These are phyloP conservation scores for Salticus scenicus DNA, from an alignment of 2,888 invertebrate genomes.

Conservation along the genomic window DNA sequence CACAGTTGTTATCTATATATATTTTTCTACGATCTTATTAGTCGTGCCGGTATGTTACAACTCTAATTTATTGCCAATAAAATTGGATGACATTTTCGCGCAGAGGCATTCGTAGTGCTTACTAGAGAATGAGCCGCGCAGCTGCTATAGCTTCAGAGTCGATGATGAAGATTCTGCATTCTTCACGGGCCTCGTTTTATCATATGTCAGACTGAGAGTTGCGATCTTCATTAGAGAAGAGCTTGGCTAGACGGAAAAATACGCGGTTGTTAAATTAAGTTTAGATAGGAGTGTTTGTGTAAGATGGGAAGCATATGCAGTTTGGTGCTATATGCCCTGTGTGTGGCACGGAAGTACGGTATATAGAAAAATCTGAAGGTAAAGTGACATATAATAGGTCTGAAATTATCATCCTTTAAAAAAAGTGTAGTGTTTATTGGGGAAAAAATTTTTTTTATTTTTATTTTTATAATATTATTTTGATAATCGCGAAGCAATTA, in stretches of 20 bases:
- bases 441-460: no score
- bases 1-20: neutral
- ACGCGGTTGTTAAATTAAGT: neutral
- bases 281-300: neutral
- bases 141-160: neutral
- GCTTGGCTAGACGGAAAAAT: neutral
- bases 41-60: neutral
- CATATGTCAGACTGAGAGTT: neutral
- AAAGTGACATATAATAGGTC: no score
- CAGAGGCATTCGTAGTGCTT: neutral
- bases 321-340: no score
- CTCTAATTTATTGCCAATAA: neutral
- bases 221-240: neutral
- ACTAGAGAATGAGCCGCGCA: neutral
- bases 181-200: neutral
- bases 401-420: no score
- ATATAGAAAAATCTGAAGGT: no score
- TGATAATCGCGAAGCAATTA: no score
- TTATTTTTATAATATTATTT: no score
- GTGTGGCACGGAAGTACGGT: no score
- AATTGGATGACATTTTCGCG: neutral
- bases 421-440: no score
- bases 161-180: neutral
- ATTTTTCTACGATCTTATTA: neutral
- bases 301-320: no score